Evolutionary conservation across 2,888 invertebrate species (phyloP).

Genomic region (Tipula unca): DNA sequence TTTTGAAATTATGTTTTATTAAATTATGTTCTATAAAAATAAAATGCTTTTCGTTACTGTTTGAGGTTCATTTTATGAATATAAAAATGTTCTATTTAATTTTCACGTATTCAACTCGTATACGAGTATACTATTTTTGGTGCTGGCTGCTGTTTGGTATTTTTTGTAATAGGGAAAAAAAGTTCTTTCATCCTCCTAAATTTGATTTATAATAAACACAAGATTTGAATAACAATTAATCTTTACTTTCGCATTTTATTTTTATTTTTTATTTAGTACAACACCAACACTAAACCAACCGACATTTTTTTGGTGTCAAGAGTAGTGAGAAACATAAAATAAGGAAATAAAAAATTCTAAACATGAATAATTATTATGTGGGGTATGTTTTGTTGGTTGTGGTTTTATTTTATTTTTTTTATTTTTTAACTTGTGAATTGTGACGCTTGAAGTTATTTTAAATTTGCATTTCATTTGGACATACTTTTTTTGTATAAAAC

Average conservation of each 20-base stretch:
- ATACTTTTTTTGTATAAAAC: neutral
- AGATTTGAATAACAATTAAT: constrained; percentile 14
- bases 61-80: neutral
- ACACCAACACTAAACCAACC: neutral
- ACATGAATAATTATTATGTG: constrained; percentile 8
- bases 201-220: constrained; percentile 8
- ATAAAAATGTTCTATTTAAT: neutral
- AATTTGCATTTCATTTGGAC: neutral
- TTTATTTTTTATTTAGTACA: neutral
- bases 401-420: neutral
- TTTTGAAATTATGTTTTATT: neutral
- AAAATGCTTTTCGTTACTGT: neutral
- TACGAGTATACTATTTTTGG: neutral
- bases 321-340: neutral
- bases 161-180: neutral
- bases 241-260: neutral
- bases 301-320: neutral
- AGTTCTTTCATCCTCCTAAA: neutral
- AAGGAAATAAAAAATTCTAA: neutral
- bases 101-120: neutral
- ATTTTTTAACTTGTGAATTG: neutral
- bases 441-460: neutral
- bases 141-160: neutral
- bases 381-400: neutral
- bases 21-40: neutral